A percentile compares a stretch with the other conserved stretches of the same genome.
phyloP scores from a whole-genome alignment of 2,797 vertebrate species.

The Scomberomorus guttatus region DNA sequence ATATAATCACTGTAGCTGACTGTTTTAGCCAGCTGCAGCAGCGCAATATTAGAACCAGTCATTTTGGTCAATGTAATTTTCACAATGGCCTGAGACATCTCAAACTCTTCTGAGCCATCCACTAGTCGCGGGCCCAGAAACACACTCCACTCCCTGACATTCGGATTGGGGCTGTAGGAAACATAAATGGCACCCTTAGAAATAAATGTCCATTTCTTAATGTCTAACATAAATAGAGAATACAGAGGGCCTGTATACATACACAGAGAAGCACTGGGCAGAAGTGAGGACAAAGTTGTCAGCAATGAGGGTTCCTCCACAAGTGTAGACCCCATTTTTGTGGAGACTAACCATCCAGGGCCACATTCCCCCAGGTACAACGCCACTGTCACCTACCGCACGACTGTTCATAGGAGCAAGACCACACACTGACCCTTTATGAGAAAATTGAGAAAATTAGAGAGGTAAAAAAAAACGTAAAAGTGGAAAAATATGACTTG shows the following conservation, averaged over 20 bases:
- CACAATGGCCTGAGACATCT: constrained; percentile 27
- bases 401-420: constrained; percentile 39
- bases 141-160: constrained; percentile 65
- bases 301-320: constrained; percentile 66
- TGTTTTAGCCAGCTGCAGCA: constrained; percentile 49
- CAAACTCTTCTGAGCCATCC: constrained; percentile 47
- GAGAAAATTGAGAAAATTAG: not conserved
- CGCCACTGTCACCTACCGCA: not conserved
- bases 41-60: constrained; percentile 54
- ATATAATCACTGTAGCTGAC: constrained; percentile 43
- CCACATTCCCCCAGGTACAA: constrained; percentile 54
- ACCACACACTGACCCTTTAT: constrained; percentile 58
- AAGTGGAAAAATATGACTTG: not conserved
- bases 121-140: constrained; percentile 49
- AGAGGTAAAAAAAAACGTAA: not conserved
- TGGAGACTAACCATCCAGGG: constrained; percentile 71
- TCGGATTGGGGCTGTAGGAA: constrained; percentile 40
- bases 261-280: constrained; percentile 62
- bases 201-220: not conserved
- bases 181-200: not conserved
- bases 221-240: not conserved
- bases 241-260: not conserved
- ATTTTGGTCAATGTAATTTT: constrained; percentile 46
- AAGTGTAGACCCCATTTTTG: constrained; percentile 56
- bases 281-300: constrained; percentile 62